Base-by-base conservation (phyloP, 2,797 vertebrate genomes). In the Anguilla pacifica region DNA sequence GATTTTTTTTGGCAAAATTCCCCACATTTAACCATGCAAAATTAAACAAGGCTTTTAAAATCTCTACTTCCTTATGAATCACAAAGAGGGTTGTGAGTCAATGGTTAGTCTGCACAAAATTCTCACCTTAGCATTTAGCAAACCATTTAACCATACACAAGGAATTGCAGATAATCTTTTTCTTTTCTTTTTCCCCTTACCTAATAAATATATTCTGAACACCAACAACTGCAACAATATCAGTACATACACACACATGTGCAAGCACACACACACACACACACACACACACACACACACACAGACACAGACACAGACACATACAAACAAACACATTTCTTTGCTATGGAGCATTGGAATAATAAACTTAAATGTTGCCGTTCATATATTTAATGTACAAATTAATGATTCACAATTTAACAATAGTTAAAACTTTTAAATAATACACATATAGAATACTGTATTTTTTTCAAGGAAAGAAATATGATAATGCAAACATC, bases 1-100 rank as follows among this genome's bases (percentile, higher is more conserved):
- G 91, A 93, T 28, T 10, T 25, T 17, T 64, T 13, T 51, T 35
- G 17, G 19, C 15, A 43, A 43, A 43, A 43, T 77, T 77, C 15
- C 77, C 25, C 59, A 13, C 35, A 59, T 83, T 83, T 28, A 22
- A 72, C 59, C 59, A 70, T 31, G 79, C 53, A 49, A 57, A 72
- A 64, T 55, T 49, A 89, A n/a, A 64, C 6, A 61, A 46, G 72
- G 59, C 55, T 81, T 59, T 83, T 51, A 19, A 7, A 64, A 64
- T 28, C 55, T 61, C 77, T 39, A 82, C 43, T 49, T 55, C 57
- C 57, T 61, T 64, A 82, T 87, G 39, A 31, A 64, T 67, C 43
- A 64, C 25, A 77, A 77, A 43, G 35, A 15, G 74, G 74, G 74
- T 17, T 72, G 15, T 77, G 74, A 19, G 74, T 77, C 10, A 43